Evolutionary conservation across 2,888 invertebrate genomes (phyloP).

Genomic region (Dermolepida albohirtum): DNA sequence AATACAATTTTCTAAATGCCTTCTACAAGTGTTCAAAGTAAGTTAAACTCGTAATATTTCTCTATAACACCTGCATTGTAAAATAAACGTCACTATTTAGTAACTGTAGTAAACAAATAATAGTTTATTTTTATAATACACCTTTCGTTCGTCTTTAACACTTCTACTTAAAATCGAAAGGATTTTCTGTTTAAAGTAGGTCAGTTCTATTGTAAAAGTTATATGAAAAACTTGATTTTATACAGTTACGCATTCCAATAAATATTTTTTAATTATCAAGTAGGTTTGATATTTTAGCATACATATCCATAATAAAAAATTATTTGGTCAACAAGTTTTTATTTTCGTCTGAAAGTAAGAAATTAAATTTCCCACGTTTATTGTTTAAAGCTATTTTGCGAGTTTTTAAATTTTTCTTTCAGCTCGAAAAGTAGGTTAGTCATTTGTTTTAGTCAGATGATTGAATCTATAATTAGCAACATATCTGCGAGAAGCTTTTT

Average conservation of each 20-base stretch:
- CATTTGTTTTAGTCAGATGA: conserved; percentile 37
- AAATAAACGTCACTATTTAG: conserved; percentile 8
- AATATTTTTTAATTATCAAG: no score
- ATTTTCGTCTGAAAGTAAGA: no score
- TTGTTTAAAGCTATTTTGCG: not conserved
- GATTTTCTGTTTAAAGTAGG: conserved; percentile 14
- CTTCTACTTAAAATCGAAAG: conserved; percentile 12
- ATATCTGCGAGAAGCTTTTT: conserved; percentile 16
- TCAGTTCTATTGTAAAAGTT: conserved; percentile 17
- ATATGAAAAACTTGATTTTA: conserved; percentile 4
- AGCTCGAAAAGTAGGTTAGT: conserved; percentile 26
- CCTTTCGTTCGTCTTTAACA: not conserved
- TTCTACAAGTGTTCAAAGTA: conserved; percentile 48
- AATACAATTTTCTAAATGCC: conserved; percentile 43
- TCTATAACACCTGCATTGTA: not conserved
- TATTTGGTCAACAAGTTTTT: no score
- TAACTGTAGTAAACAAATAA: conserved; percentile 27
- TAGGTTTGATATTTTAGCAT: no score
- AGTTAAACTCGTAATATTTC: conserved; percentile 27
- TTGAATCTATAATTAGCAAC: conserved; percentile 27
- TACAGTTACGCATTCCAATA: no score
- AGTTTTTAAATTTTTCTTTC: conserved; percentile 3
- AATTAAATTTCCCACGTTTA: not conserved
- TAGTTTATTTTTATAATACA: conserved; percentile 37
- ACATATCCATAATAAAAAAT: no score